Base-by-base conservation (phyloP, 1,140 invertebrate genomes). In the Drosophila micromelanica region DNA sequence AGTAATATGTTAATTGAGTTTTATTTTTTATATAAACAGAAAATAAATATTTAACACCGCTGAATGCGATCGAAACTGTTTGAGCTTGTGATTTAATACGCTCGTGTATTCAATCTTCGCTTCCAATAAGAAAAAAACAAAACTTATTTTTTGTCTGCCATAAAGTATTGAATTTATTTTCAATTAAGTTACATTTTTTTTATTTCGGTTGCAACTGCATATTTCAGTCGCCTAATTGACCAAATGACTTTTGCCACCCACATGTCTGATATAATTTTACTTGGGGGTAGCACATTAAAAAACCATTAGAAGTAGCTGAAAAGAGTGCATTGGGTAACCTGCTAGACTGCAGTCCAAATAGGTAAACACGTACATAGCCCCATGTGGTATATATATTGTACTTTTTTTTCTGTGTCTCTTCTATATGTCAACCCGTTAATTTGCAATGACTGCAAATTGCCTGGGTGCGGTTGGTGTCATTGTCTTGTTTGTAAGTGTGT, bases 381-480 rank as follows among this genome's bases (percentile, higher is more conserved):
- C 20, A 30, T n/a, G 4, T n/a, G n/a, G n/a, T 52, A 35, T 37
- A 48, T 43, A 9, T 43, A 37, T n/a, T 63, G 38, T 55, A 30
- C 4, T 46, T 72, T n/a, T n/a, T 5, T 12, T 27, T n/a, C 30
- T 37, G 17, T 54, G 42, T 17, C 17, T 60, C 27, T 57, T 52
- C 49, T 52, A 35, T 52, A 60, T 69, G 32, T 65, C 43, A 51
- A 55, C 43, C 56, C 30, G 62, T 55, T 61, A 72, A 76, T 67
- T 68, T 73, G 42, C 43, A 73, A 43, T 40, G 61, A 61, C 32
- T 62, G 51, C 32, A 70, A 78, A 75, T 71, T 32, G 61, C 7
- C 42, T 62, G 71, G 79, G 79, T 71, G 79, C 42, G 79, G 80
- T 60, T 63, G 15, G 43, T 60, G 30, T 63, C 60, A 61, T 74